A percentile compares a stretch with the other conserved stretches of the same genome.
phyloP scores from a whole-genome alignment of 2,113 vertebrate species.

The Halcyon senegalensis region DNA sequence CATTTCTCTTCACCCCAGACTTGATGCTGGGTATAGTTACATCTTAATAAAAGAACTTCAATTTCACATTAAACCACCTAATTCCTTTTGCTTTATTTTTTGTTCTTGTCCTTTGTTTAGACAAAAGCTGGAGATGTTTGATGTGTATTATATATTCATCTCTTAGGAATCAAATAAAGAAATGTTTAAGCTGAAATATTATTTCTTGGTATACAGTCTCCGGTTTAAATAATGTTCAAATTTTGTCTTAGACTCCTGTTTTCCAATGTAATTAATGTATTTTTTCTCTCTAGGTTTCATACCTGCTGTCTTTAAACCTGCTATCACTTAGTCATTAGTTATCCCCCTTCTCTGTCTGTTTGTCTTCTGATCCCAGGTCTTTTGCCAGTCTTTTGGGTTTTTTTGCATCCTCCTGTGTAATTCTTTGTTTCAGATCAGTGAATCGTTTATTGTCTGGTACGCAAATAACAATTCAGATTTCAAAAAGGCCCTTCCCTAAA shows the following conservation, averaged over 20 bases:
- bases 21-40: not conserved
- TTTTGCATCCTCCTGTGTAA: not conserved
- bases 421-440: conserved; percentile 33
- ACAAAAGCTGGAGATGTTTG: not conserved
- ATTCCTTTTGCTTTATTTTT: not conserved
- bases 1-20: not conserved
- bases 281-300: conserved; percentile 17
- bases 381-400: not conserved
- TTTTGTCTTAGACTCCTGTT: not conserved
- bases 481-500: not conserved
- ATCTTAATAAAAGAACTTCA: not conserved
- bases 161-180: not conserved
- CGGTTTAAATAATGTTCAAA: not conserved
- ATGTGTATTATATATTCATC: not conserved
- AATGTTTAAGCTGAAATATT: not conserved
- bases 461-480: conserved; percentile 8
- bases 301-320: conserved; percentile 28
- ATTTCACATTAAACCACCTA: not conserved
- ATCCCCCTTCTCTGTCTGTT: not conserved
- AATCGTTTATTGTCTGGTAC: conserved; percentile 30
- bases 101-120: not conserved
- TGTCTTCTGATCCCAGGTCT: conserved; percentile 18
- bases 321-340: conserved; percentile 10
- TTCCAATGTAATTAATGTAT: conserved; percentile 20
- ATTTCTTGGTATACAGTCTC: not conserved